Conservation (phyloP, 1,140 invertebrate genomes). For the Lordiphosa collinella region DNA sequence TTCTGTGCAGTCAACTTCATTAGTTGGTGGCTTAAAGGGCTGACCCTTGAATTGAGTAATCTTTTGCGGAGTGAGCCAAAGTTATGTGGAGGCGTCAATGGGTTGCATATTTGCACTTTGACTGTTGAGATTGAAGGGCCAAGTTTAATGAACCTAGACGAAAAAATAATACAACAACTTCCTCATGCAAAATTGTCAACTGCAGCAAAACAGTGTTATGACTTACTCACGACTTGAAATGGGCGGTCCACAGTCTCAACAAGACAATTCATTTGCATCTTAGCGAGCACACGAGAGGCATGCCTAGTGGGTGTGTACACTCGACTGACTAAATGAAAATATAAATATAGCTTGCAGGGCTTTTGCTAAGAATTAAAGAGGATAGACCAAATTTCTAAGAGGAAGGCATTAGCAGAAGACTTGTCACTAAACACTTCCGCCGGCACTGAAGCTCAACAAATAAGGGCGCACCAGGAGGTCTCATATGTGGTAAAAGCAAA, state of each 20-base stretch:
- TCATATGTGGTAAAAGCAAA: no score
- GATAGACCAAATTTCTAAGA: no score
- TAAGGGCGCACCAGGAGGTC: no score
- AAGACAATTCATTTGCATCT: constrained; percentile 40
- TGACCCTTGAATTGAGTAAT: constrained; percentile 50
- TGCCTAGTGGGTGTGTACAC: no score
- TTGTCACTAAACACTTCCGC: no score
- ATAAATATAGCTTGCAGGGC: no score
- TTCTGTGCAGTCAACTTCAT: constrained; percentile 54
- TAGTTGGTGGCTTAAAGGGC: constrained; percentile 56
- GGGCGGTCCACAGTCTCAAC: constrained; percentile 28
- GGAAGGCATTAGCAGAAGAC: no score
- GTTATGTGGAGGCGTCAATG: constrained; percentile 63
- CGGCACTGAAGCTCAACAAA: no score
- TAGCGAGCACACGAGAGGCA: no score
- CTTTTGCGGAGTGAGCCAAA: constrained; percentile 55
- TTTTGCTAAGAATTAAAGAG: no score
- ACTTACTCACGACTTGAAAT: constrained; percentile 52
- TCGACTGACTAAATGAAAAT: no score
- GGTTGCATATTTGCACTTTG: constrained; percentile 71
- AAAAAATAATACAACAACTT: constrained; percentile 31
- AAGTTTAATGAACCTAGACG: constrained; percentile 51
- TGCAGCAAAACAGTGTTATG: constrained; percentile 35
- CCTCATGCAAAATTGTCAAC: constrained; percentile 56
- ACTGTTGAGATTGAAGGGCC: constrained; percentile 29